Conservation (phyloP, 2,888 invertebrate species). For the Panzeria rudis region DNA sequence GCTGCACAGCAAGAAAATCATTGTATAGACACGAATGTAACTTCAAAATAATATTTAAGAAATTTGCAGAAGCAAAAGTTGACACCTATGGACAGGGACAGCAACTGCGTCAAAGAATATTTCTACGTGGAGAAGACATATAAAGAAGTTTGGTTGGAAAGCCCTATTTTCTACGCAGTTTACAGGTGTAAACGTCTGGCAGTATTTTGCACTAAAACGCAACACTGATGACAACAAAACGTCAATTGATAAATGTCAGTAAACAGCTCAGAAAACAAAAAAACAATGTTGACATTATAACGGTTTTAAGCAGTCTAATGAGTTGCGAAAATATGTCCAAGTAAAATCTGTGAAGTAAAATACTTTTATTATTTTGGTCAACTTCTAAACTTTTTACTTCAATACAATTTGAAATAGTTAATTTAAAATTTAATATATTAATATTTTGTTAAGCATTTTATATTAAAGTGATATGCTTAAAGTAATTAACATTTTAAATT, state of each 20-base stretch:
- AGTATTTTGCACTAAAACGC: constrained; percentile 21
- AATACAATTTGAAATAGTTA: too few species aligned
- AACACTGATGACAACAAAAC: constrained; percentile 51
- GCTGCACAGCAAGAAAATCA: too few species aligned
- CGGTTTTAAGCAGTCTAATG: background rate
- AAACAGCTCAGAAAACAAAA: constrained; percentile 57
- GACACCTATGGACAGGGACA: too few species aligned
- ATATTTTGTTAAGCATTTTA: background rate
- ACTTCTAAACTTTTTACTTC: background rate
- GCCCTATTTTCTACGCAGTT: too few species aligned
- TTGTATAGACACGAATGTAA: too few species aligned
- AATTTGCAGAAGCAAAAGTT: too few species aligned
- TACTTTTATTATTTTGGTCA: too few species aligned
- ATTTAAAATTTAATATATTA: background rate
- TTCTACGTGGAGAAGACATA: too few species aligned
- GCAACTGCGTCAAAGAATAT: too few species aligned
- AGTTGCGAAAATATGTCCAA: background rate
- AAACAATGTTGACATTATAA: constrained; percentile 43
- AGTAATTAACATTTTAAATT: background rate
- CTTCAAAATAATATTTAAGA: too few species aligned
- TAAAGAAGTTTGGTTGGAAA: too few species aligned
- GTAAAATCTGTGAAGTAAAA: too few species aligned
- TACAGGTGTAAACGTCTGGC: constrained; percentile 18
- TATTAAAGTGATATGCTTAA: background rate
- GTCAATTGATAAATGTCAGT: constrained; percentile 59